phyloP scores from a whole-genome alignment of 1,140 invertebrate species.

The Microplitis mediator region DNA sequence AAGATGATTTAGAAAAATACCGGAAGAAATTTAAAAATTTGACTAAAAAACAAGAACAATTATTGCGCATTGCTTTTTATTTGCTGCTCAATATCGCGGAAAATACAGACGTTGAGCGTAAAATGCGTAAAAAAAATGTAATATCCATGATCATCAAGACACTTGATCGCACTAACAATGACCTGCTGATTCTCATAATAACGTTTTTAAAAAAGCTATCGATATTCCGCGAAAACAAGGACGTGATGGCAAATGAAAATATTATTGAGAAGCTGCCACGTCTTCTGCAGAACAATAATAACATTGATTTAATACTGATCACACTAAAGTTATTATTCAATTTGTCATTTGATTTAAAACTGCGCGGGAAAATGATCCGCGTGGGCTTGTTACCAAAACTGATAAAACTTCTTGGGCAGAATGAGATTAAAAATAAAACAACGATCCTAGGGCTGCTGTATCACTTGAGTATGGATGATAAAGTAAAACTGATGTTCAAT shows the following conservation, averaged over 20 bases:
- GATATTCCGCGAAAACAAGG: slow-evolving; percentile 93
- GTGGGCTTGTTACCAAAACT: slow-evolving; percentile 88
- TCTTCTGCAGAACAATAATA: slow-evolving; percentile 72
- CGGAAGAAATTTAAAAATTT: slow-evolving; percentile 79
- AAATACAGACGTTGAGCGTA: slow-evolving; percentile 92
- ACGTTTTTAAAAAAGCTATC: slow-evolving; percentile 96
- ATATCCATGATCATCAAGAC: slow-evolving; percentile 87
- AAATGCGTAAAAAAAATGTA: slow-evolving; percentile 95
- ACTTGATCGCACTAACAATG: slow-evolving; percentile 82
- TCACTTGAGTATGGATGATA: slow-evolving; percentile 93
- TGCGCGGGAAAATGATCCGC: slow-evolving; percentile 88
- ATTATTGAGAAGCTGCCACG: slow-evolving; percentile 78
- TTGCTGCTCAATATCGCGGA: slow-evolving; percentile 94
- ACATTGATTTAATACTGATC: slow-evolving; percentile 84
- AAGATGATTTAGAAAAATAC: slow-evolving; percentile 83
- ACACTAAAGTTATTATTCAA: slow-evolving; percentile 91
- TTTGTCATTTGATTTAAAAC: slow-evolving; percentile 92
- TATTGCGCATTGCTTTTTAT: slow-evolving; percentile 87
- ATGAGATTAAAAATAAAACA: slow-evolving; percentile 83
- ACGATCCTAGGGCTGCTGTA: slow-evolving; percentile 90
- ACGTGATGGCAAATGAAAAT: slow-evolving; percentile 81
- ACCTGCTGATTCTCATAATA: slow-evolving; percentile 88
- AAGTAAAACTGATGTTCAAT: slow-evolving; percentile 93
- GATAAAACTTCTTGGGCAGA: slow-evolving; percentile 76
- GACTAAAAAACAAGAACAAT: slow-evolving; percentile 90